These are phyloP conservation scores for Pseudolaguvia tuberculata DNA, from an alignment of 2,113 vertebrate genomes.

Conservation along the genomic window DNA sequence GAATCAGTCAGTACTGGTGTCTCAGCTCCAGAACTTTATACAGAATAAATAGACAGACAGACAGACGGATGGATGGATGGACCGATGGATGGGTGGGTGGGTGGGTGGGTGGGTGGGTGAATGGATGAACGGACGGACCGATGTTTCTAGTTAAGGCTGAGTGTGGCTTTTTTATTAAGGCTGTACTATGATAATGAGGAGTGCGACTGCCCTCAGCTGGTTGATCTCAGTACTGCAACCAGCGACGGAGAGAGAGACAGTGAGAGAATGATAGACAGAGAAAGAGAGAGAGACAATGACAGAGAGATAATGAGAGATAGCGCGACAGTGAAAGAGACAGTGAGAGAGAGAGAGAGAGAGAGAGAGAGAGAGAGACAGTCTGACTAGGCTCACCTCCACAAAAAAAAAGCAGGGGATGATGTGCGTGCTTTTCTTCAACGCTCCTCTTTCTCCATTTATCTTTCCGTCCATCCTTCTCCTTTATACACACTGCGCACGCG, in stretches of 20 bases:
- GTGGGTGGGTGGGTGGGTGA: no score
- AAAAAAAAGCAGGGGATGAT: conserved; percentile 73
- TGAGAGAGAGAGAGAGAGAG: not conserved
- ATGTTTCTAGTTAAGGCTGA: not conserved
- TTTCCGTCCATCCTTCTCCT: conserved; percentile 31
- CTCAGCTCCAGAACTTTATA: not conserved
- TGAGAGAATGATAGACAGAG: not conserved
- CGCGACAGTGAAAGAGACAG: no score
- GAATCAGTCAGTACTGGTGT: not conserved
- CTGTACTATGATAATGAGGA: not conserved
- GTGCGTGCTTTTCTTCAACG: conserved; percentile 69
- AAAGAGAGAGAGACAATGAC: no score
- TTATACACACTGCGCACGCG: not conserved
- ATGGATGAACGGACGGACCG: no score
- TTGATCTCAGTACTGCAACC: not conserved
- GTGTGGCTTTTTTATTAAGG: not conserved
- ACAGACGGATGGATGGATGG: no score
- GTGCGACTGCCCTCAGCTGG: conserved; percentile 10
- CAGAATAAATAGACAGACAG: no score
- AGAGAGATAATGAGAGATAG: no score
- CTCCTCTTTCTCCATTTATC: conserved; percentile 24
- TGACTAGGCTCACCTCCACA: conserved; percentile 66
- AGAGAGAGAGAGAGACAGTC: not conserved
- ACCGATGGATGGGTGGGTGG: no score
- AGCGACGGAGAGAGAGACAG: not conserved